phyloP scores from a whole-genome alignment of 2,888 invertebrate species.

The Drosophila multiciliata region DNA sequence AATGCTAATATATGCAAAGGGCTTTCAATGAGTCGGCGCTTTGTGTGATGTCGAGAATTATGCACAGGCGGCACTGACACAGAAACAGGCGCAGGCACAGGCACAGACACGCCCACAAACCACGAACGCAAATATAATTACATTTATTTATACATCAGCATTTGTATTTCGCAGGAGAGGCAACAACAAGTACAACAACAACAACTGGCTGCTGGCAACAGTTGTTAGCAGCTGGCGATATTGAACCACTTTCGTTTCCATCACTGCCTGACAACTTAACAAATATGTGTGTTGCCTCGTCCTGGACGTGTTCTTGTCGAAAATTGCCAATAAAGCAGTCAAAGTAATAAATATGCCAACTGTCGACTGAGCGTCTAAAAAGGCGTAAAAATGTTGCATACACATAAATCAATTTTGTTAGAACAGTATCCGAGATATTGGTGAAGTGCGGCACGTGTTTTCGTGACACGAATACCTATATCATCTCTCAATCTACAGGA shows the following conservation, averaged over 20 bases:
- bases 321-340: constrained; percentile 62
- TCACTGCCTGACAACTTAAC: constrained; percentile 42
- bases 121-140: constrained; percentile 71
- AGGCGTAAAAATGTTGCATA: constrained; percentile 58
- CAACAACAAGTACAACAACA: constrained; percentile 36
- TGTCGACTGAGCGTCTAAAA: constrained; percentile 56
- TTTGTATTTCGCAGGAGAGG: constrained; percentile 61
- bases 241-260: constrained; percentile 15
- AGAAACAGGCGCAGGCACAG: constrained; percentile 8
- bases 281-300: constrained; percentile 33
- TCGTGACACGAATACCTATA: neutral
- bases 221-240: constrained; percentile 17
- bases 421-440: constrained; percentile 4
- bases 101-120: constrained; percentile 17
- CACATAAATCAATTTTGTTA: constrained; percentile 62
- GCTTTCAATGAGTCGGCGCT: constrained; percentile 65
- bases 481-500: fast-evolving
- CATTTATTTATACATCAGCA: constrained; percentile 78
- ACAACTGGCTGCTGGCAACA: constrained; percentile 14
- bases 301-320: constrained; percentile 53
- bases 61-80: constrained; percentile 65
- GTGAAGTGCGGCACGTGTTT: neutral
- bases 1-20: constrained; percentile 78
- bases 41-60: constrained; percentile 69
- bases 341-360: constrained; percentile 69